These are phyloP conservation scores for Lophotriccus pileatus DNA, from an alignment of 2,797 vertebrate genomes.

Conservation along the genomic window DNA sequence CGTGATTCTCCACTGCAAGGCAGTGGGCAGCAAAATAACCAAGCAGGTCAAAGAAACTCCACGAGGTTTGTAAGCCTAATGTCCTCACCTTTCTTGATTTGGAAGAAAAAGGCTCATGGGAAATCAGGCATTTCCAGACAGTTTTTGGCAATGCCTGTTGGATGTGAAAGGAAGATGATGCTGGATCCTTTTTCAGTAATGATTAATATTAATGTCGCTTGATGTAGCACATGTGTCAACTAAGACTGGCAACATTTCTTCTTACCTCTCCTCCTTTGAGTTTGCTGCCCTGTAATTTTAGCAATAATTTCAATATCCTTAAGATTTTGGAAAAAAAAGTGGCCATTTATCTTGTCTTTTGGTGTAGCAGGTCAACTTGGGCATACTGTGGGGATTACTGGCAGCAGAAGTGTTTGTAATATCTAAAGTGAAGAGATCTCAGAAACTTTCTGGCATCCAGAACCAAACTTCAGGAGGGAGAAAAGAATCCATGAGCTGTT, in stretches of 20 bases:
- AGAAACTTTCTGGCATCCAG: background rate
- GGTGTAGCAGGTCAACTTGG: background rate
- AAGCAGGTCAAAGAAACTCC: slow-evolving; percentile 85
- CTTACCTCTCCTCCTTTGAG: background rate
- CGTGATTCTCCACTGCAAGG: slow-evolving; percentile 92
- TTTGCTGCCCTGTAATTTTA: background rate
- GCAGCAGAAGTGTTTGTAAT: background rate
- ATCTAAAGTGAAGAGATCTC: background rate
- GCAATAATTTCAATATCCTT: background rate
- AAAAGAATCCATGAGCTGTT: background rate
- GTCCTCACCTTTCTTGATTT: background rate
- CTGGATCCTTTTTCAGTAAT: background rate
- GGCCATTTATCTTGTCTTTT: background rate
- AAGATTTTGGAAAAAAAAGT: background rate
- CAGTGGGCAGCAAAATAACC: slow-evolving; percentile 85
- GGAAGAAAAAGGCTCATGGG: background rate
- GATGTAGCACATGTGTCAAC: background rate
- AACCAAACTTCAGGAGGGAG: background rate
- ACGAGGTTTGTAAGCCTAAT: slow-evolving; percentile 76
- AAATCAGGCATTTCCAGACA: background rate
- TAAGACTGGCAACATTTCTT: background rate
- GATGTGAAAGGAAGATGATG: background rate
- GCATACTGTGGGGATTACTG: background rate
- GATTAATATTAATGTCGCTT: background rate
- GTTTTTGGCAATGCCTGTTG: background rate